phyloP scores from a whole-genome alignment of 2,888 invertebrate species.

The Tolmerus cingulatus region DNA sequence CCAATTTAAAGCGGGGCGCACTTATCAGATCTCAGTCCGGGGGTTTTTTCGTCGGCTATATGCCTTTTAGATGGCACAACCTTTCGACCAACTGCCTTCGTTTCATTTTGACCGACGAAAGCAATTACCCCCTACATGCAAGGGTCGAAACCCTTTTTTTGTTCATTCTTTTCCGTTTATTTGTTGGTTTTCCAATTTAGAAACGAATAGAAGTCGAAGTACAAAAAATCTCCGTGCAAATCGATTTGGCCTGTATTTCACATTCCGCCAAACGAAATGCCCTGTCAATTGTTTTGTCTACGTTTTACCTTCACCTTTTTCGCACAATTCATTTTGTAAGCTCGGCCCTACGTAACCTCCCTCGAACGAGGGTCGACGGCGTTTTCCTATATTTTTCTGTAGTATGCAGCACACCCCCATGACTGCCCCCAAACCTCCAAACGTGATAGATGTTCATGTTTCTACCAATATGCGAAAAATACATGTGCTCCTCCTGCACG shows the following conservation, averaged over 20 bases:
- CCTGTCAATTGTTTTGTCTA: slow-evolving; percentile 23
- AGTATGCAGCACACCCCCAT: not conserved
- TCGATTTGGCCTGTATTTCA: slow-evolving; percentile 6
- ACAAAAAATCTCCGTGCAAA: not conserved
- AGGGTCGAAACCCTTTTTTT: not conserved
- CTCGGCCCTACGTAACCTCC: not conserved
- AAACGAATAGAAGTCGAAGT: not conserved
- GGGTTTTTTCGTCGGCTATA: not conserved
- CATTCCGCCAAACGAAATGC: not conserved
- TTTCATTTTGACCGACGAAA: not conserved
- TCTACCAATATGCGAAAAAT: not conserved
- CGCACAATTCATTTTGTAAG: slow-evolving; percentile 17
- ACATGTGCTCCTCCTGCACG: not conserved
- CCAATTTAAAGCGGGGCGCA: not conserved
- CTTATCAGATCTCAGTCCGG: not conserved
- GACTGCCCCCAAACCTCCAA: not conserved
- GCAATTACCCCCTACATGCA: not conserved
- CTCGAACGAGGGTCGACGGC: not conserved
- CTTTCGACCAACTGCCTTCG: not conserved
- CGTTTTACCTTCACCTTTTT: slow-evolving; percentile 17
- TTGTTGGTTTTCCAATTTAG: not conserved
- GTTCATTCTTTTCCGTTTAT: not conserved
- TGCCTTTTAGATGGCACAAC: not conserved
- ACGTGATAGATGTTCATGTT: not conserved
- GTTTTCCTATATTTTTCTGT: not conserved